Percentiles rank a stretch among this genome's conserved stretches.
phyloP scores from a whole-genome alignment of 1,140 invertebrate species.

The Riptortus pedestris region DNA sequence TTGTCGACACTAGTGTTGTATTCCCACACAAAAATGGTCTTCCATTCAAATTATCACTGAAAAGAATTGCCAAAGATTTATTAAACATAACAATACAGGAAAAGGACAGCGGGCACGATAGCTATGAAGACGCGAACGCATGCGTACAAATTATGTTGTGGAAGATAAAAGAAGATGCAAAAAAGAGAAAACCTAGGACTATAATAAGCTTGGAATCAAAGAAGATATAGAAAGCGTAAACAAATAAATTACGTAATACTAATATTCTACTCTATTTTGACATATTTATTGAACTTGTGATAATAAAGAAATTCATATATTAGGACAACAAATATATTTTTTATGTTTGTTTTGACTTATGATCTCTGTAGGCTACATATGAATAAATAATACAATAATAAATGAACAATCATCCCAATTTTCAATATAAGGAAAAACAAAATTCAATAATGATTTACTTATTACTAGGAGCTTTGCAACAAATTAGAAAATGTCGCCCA shows the following conservation, averaged over 20 bases:
- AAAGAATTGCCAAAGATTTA: constrained; percentile 75
- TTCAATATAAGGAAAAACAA: too few species aligned
- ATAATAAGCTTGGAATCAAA: not conserved
- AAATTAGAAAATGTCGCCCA: too few species aligned
- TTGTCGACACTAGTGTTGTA: constrained; percentile 88
- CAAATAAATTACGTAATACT: not conserved
- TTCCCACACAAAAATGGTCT: constrained; percentile 90
- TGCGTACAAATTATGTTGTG: constrained; percentile 78
- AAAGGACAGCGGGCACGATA: constrained; percentile 82
- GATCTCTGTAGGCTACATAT: too few species aligned
- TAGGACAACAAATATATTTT: too few species aligned
- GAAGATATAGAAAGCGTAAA: not conserved
- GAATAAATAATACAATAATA: too few species aligned
- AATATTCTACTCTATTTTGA: too few species aligned
- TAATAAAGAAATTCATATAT: too few species aligned
- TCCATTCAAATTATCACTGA: constrained; percentile 82
- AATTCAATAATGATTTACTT: too few species aligned
- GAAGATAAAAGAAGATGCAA: constrained; percentile 65
- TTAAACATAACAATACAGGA: constrained; percentile 92
- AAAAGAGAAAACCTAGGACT: constrained; percentile 22
- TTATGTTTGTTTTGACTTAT: too few species aligned
- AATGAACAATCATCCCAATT: too few species aligned
- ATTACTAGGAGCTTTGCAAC: too few species aligned
- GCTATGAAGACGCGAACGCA: constrained; percentile 86
- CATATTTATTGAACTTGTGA: too few species aligned